Evolutionary conservation across 2,888 invertebrate genomes (phyloP).

Genomic region (Aelia acuminata): DNA sequence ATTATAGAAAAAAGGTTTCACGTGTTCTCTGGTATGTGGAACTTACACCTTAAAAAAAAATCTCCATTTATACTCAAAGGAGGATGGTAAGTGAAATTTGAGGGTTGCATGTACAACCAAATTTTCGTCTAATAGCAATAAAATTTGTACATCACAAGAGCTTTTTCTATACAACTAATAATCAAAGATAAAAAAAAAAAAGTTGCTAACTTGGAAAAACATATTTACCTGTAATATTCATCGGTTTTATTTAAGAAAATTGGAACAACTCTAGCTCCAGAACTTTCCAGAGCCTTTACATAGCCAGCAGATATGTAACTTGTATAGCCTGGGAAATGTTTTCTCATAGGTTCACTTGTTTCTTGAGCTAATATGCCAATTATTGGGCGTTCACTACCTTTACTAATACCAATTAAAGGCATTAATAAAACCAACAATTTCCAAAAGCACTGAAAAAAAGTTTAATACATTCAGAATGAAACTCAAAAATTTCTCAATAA

Average conservation of each 20-base stretch:
- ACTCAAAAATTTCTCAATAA: too few relatives aligned
- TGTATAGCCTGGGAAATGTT: conserved; percentile 43
- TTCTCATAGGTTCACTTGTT: conserved; percentile 34
- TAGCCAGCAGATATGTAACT: conserved; percentile 87
- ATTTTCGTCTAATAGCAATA: too few relatives aligned
- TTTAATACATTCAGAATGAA: too few relatives aligned
- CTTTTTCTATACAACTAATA: too few relatives aligned
- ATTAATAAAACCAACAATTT: neutral
- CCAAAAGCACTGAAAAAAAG: neutral
- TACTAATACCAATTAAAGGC: neutral
- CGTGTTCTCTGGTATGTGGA: too few relatives aligned
- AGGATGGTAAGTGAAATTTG: too few relatives aligned
- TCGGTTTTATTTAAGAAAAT: conserved; percentile 70
- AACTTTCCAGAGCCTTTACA: conserved; percentile 89
- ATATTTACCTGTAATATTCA: conserved; percentile 62
- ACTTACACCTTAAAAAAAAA: too few relatives aligned
- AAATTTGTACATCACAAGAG: too few relatives aligned
- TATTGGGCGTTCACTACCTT: conserved; percentile 54
- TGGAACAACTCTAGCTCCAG: conserved; percentile 88
- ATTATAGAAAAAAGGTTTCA: too few relatives aligned
- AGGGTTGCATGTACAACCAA: too few relatives aligned
- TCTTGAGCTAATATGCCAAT: conserved; percentile 62
- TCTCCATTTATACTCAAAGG: too few relatives aligned
- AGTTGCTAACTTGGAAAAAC: neutral
- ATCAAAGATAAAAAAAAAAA: too few relatives aligned